Evolutionary conservation across 1,140 invertebrate genomes (phyloP), one percentile per base, ranked within the genome.

Genomic region (Drosophila tani): DNA sequence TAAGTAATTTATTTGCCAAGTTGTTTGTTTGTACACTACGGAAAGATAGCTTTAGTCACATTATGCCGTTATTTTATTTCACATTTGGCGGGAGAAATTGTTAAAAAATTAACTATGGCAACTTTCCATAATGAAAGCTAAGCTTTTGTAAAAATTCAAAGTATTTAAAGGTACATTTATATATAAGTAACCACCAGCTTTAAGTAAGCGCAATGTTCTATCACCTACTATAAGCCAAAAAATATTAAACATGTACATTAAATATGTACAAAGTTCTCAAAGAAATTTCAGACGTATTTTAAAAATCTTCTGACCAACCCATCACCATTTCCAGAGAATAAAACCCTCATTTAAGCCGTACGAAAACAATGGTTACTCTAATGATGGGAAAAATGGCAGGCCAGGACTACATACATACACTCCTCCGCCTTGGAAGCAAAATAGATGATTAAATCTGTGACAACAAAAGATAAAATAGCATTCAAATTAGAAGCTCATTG

Each of bases 401-500:
- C 46, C 53, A 56, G 35, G 38, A 24, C 35, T 40, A 24, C 35
- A 24, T 40, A 51, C 19, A 21, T 58, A 27, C 50, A 70, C 32
- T 14, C 67, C 40, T 41, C 15, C 45, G 19, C n/a, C 59, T 47
- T 63, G 57, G 49, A 79, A 51, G 32, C 24, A 56, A 56, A 56
- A 56, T 56, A 85, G 70, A 91, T 91, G 87, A 91, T 91, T 91
- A 78, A 91, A 91, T 91, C 86, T 86, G 53, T 41, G 63, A 75
- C 70, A 82, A 91, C 86, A 91, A 91, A 86, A 68, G 68, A 63
- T 65, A 82, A 91, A 82, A 91, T 91, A 91, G 77, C 68, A 91
- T 91, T 91, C 87, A 91, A 91, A 91, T 91, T 91, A 91, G 86
- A 86, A 77, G 73, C 80, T 81, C 83, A 91, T 91, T 91, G 86